phyloP scores from a whole-genome alignment of 2,113 vertebrate genomes.

The Desmodus rotundus region DNA sequence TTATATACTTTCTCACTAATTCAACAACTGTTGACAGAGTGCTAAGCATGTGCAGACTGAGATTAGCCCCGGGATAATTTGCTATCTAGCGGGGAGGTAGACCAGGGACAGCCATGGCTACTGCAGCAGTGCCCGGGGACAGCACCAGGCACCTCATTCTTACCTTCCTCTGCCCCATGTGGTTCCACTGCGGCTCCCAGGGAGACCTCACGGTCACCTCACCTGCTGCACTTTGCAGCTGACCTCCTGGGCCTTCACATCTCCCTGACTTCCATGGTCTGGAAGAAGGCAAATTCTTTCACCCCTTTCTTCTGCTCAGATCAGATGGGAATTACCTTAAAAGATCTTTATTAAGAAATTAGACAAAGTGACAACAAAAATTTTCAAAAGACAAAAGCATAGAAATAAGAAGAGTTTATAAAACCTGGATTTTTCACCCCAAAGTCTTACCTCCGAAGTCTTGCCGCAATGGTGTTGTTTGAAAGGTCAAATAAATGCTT shows the following conservation, averaged over 20 bases:
- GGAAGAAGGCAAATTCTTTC: background rate
- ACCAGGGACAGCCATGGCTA: background rate
- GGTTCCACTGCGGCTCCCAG: background rate
- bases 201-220: background rate
- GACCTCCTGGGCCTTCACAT: too few relatives aligned
- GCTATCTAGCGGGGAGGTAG: background rate
- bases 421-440: background rate
- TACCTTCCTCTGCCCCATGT: background rate
- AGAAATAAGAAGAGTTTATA: background rate
- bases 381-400: background rate
- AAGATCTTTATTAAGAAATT: background rate
- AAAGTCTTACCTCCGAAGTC: background rate
- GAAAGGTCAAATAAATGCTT: background rate
- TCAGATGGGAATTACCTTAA: background rate
- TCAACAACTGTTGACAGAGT: background rate
- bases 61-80: background rate
- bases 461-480: background rate
- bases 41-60: background rate
- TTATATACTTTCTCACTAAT: background rate
- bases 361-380: background rate
- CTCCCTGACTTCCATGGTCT: background rate
- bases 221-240: background rate
- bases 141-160: background rate
- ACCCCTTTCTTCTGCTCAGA: background rate
- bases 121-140: background rate